These are phyloP conservation scores for Ennomos fuscantarius DNA, from an alignment of 2,888 invertebrate species.

Conservation along the genomic window DNA sequence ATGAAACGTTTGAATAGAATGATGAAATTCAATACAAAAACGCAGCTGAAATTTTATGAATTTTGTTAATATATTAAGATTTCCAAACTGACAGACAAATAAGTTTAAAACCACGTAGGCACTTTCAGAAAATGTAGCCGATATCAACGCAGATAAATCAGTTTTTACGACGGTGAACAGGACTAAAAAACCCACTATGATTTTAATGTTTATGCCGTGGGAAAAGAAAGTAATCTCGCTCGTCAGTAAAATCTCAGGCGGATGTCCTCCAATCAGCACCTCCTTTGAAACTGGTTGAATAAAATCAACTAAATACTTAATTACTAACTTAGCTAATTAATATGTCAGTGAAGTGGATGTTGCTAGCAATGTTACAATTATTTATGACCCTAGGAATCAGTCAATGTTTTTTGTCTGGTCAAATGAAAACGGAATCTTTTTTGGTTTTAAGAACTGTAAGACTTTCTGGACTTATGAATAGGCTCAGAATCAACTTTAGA, in stretches of 20 bases:
- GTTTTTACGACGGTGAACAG: conserved; percentile 18
- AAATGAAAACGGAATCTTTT: too few relatives aligned
- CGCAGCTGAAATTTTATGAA: too few relatives aligned
- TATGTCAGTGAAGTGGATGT: neutral
- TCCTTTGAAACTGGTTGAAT: conserved; percentile 20
- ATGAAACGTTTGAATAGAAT: neutral
- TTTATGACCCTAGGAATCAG: too few relatives aligned
- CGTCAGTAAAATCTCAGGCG: conserved; percentile 19
- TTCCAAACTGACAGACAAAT: too few relatives aligned
- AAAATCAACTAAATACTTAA: conserved; percentile 11
- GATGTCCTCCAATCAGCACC: conserved; percentile 24
- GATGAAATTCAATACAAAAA: neutral
- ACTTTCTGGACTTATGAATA: too few relatives aligned
- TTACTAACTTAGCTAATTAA: conserved; percentile 6
- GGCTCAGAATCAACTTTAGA: too few relatives aligned
- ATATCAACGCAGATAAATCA: conserved; percentile 1
- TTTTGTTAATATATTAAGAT: too few relatives aligned
- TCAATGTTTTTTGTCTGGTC: too few relatives aligned
- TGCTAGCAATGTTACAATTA: too few relatives aligned
- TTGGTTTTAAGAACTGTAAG: too few relatives aligned
- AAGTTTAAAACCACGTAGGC: too few relatives aligned
- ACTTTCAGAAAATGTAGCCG: neutral
- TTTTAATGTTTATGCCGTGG: conserved; percentile 21
- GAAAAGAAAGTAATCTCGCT: conserved; percentile 28
- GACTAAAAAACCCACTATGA: conserved; percentile 1